Conservation (phyloP, 2,113 vertebrate genomes). For the Sander lucioperca region DNA sequence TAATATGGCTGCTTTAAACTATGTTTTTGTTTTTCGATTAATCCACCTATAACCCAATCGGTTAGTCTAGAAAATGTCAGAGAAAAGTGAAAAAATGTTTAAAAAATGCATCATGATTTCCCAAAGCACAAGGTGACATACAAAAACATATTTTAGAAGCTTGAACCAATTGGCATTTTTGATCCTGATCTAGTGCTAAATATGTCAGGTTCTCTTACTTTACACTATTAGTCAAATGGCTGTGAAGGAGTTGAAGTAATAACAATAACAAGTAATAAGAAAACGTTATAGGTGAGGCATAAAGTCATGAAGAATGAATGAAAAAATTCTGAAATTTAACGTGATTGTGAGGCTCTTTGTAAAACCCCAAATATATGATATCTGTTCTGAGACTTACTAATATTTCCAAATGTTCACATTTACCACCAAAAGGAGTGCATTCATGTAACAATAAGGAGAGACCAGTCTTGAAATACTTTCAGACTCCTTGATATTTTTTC, state of each 20-base stretch:
- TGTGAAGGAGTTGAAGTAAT: neutral
- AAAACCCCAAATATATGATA: slow-evolving; percentile 4
- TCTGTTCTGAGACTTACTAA: slow-evolving; percentile 10
- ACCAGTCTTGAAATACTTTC: slow-evolving; percentile 61
- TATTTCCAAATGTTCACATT: slow-evolving; percentile 24
- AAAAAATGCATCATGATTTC: neutral
- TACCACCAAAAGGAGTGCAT: slow-evolving; percentile 21
- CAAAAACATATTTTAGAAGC: neutral
- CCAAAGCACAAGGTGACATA: neutral
- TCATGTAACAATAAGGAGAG: slow-evolving; percentile 52
- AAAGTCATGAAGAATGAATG: slow-evolving; percentile 10
- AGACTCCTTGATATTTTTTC: slow-evolving; percentile 37
- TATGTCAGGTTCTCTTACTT: neutral
- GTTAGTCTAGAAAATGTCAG: neutral
- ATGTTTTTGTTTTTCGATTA: neutral
- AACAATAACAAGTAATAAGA: neutral
- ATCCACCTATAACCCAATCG: neutral
- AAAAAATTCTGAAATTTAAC: neutral
- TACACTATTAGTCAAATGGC: neutral
- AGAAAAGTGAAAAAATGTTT: neutral
- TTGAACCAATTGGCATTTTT: neutral
- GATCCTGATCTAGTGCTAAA: neutral
- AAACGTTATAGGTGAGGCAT: slow-evolving; percentile 3
- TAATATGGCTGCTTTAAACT: too few species aligned
- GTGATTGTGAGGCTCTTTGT: neutral